phyloP scores from a whole-genome alignment of 2,888 invertebrate species.

The Dione juno region DNA sequence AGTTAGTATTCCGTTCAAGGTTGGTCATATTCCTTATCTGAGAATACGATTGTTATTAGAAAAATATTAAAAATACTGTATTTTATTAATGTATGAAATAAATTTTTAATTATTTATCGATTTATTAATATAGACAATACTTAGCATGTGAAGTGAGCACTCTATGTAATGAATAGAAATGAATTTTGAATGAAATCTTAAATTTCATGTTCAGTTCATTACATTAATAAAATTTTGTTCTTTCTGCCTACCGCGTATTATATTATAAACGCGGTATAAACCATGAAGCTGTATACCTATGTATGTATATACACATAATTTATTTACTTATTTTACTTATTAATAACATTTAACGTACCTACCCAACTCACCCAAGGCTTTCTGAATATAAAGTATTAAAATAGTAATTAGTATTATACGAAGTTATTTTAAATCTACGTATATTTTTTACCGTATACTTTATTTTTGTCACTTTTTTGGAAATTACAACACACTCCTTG shows the following conservation, averaged over 20 bases:
- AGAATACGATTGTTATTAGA: conserved; percentile 22
- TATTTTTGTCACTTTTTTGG: conserved; percentile 7
- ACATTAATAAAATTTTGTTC: no score
- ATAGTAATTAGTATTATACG: conserved; percentile 3
- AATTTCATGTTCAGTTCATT: no score
- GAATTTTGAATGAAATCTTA: no score
- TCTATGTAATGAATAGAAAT: no score
- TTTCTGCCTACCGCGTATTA: no score
- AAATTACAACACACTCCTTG: conserved; percentile 56
- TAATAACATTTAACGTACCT: not conserved
- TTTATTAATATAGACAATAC: no score
- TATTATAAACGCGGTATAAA: no score
- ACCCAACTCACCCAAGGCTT: conserved; percentile 17
- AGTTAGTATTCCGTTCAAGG: conserved; percentile 64
- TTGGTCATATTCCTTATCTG: conserved; percentile 60
- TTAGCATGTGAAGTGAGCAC: no score
- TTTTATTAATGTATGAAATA: not conserved
- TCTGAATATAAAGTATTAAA: conserved; percentile 13
- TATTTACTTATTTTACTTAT: no score
- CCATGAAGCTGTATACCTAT: no score
- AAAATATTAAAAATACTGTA: conserved; percentile 40
- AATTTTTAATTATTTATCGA: no score
- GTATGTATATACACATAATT: no score
- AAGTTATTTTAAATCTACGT: not conserved
- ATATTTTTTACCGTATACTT: not conserved